These are phyloP conservation scores for Triplophysa bombifrons DNA, from an alignment of 2,797 vertebrate genomes.

Conservation along the genomic window DNA sequence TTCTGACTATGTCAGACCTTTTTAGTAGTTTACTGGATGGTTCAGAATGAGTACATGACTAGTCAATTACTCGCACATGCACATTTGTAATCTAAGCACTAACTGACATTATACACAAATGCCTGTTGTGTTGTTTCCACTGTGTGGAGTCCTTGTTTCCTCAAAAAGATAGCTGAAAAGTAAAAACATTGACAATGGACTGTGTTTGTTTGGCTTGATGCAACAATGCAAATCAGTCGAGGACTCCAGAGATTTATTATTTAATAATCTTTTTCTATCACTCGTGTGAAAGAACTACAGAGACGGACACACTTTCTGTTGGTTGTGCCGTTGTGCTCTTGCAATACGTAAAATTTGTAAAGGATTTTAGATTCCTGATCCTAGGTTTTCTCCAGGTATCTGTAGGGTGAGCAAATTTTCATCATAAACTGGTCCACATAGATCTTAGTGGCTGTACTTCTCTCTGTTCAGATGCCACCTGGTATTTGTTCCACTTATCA, in stretches of 20 bases:
- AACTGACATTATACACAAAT: conserved; percentile 46
- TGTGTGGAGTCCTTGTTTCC: conserved; percentile 59
- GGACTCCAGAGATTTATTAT: neutral
- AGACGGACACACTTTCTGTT: neutral
- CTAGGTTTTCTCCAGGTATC: neutral
- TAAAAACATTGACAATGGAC: conserved; percentile 16
- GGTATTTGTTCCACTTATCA: conserved; percentile 11
- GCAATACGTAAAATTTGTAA: neutral
- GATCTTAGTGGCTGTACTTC: neutral
- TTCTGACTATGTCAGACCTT: too few relatives aligned
- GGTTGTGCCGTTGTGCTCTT: neutral
- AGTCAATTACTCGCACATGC: neutral
- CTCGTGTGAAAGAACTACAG: neutral
- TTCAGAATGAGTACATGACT: neutral
- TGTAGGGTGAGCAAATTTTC: neutral
- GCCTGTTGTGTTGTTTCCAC: conserved; percentile 55
- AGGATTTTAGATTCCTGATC: neutral
- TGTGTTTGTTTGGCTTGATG: neutral
- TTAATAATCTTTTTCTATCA: neutral
- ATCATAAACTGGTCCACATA: neutral
- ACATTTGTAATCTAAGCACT: conserved; percentile 10
- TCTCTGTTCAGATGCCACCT: conserved; percentile 16
- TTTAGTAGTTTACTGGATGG: neutral
- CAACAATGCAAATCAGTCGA: neutral
- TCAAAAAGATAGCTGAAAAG: conserved; percentile 42